Conservation (phyloP, 2,113 vertebrate species). For the Xiphophorus maculatus region DNA sequence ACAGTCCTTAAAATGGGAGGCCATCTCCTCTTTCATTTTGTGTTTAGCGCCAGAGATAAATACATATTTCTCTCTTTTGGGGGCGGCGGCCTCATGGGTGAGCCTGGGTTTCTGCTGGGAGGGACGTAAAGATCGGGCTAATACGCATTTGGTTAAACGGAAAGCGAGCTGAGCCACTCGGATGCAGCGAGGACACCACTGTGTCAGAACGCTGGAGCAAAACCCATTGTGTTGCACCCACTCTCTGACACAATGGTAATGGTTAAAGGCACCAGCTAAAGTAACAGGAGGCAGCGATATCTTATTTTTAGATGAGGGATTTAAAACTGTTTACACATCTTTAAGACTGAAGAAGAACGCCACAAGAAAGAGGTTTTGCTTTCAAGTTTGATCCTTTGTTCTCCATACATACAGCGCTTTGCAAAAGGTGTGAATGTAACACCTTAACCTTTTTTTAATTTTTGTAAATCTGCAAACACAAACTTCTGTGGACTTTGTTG, state of each 20-base stretch:
- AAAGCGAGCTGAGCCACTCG: constrained; percentile 7
- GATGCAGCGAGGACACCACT: not conserved
- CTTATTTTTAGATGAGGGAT: not conserved
- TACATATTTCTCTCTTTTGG: constrained; percentile 44
- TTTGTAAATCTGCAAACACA: not conserved
- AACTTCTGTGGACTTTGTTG: not conserved
- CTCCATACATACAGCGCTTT: not conserved
- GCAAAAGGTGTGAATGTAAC: no score
- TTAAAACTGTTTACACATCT: not conserved
- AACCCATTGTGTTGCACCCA: not conserved
- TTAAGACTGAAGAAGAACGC: not conserved
- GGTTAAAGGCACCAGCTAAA: constrained; percentile 1
- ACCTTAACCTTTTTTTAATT: no score
- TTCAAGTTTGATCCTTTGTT: not conserved
- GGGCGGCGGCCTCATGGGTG: constrained; percentile 18
- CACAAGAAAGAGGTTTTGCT: not conserved
- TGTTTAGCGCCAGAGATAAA: constrained; percentile 51
- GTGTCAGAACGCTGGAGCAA: not conserved
- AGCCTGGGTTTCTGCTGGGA: constrained; percentile 23
- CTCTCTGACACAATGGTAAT: not conserved
- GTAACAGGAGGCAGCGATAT: not conserved
- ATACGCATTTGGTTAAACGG: constrained; percentile 30
- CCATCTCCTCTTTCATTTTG: constrained; percentile 59
- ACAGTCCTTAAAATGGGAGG: constrained; percentile 55
- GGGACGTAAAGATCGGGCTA: constrained; percentile 15